Percentiles rank a stretch among this genome's conserved stretches.
Evolutionary conservation across 37 sponge, comb jelly and placozoan genomes (phyloP).

Genomic region (Theonella swinhoei): DNA sequence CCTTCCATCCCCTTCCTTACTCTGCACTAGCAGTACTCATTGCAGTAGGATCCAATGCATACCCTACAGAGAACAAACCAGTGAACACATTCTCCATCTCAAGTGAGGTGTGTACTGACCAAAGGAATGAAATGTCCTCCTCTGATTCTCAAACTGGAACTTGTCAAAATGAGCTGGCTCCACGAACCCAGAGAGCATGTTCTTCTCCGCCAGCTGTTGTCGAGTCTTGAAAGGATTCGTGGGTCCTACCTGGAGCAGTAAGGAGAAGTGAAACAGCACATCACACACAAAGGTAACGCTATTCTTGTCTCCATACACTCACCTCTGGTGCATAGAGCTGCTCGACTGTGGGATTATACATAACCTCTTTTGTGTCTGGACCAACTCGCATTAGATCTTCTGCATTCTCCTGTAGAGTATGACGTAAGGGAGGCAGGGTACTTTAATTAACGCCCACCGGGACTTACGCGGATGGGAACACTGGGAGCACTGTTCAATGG

Average conservation of each 20-base stretch:
- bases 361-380: constrained; percentile 73
- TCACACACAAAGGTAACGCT: constrained; percentile 7
- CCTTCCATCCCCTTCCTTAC: no score
- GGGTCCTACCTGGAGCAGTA: constrained; percentile 81
- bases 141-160: constrained; percentile 96
- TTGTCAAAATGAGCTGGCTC: constrained; percentile 85
- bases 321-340: constrained; percentile 91
- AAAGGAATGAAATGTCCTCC: constrained; percentile 86
- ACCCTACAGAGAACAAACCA: constrained; percentile 46
- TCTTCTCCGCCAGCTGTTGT: constrained; percentile 87
- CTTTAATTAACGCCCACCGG: constrained; percentile 61
- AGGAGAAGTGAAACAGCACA: background rate
- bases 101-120: constrained; percentile 6
- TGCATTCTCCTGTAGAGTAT: constrained; percentile 32
- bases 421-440: background rate
- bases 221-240: constrained; percentile 87
- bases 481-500: constrained; percentile 56
- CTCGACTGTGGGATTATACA: constrained; percentile 90
- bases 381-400: constrained; percentile 46
- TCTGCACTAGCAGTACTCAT: background rate
- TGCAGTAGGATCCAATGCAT: constrained; percentile 76
- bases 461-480: constrained; percentile 38
- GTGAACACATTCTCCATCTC: background rate
- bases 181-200: constrained; percentile 82
- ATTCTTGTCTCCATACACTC: no score